Base-by-base conservation (phyloP, 2,888 invertebrate genomes). In the Orthosia gothica region DNA sequence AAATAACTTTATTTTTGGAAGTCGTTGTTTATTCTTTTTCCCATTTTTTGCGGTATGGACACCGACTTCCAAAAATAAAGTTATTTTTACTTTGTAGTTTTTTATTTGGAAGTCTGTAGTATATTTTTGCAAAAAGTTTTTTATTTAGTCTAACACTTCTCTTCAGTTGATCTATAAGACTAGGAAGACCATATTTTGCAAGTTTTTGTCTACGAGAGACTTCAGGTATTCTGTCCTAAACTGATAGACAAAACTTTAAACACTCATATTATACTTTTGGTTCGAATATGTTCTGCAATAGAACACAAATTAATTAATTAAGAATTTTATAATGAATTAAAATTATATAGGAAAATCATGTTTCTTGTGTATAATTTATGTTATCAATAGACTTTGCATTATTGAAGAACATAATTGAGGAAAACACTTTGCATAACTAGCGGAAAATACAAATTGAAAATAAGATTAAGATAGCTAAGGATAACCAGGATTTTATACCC, bases 401-500 rank as follows among this genome's bases (percentile, higher is more conserved):
- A 59, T 32, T 40, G 2, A 40, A n/a, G 13, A 16, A 23, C 16
- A 23, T 62, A 23, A 63, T 63, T 26, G 62, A 23, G 47, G 47
- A 23, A 49, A 63, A 65, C n/a, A 65, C 12, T 54, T 12, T 54
- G 40, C 20, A 3, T 54, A 40, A 40, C 9, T 23, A 40, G 40
- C 5, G 65, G n/a, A 54, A 40, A 20, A 65, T 40, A 40, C 16
- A 49, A 23, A 62, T 23, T 47, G 12, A 23, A n/a, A 5, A 13
- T 12, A 59, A 49, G 16, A 63, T 13, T 49, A 63, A 13, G 20
- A 49, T 26, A 12, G 23, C 9, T 62, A 23, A 62, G 62, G 47
- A 62, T 47, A 62, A 47, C 9, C 23, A 62, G 47, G 12, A 62
- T 49, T n/a, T n/a, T n/a, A n/a, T n/a, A n/a, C n/a, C n/a, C n/a